Evolutionary conservation across 2,888 invertebrate species (phyloP), one percentile per base, ranked within the genome.

Genomic region (Bursaphelenchus okinawaensis): DNA sequence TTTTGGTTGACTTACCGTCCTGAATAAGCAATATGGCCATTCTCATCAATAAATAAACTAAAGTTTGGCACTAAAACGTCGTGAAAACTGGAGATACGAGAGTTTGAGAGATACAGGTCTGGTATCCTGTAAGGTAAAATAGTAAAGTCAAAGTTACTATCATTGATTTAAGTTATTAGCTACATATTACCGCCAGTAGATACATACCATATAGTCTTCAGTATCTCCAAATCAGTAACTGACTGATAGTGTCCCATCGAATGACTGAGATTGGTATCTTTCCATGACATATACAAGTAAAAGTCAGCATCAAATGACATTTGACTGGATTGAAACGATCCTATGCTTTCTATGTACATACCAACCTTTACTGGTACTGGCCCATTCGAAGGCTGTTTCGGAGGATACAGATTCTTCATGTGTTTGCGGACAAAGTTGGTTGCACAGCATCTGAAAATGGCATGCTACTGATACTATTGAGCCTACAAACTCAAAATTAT

Each of bases 231-330:
- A 57, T 78, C 74, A 55, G 73, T 23, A 77, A 72, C 9, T 23
- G 78, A 66, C 20, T 76, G 71, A 56, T 76, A 74, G 50, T 77
- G 74, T 24, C 67, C 56, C 29, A 68, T 65, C 57, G 75, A 72
- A 66, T 78, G 77, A 20, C 70, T 55, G 9, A 79, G 65, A 12
- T 55, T 59, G n/a, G 19, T 24, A 54, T 69, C 68, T 12, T 31
- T 29, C 68, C 66, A 69, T 73, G 68, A 65, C 75, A 62, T 59
- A 55, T 65, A 77, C 28, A 76, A 67, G 67, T 79, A 79, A 54
- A 79, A 60, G 66, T 79, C 79, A 51, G 77, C 78, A 64, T 79
- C 79, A 61, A 79, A 79, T 9, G 77, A 73, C 72, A 94, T 87
- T 59, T 59, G 50, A 19, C 50, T 52, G 8, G 60, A 59, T 20